Evolutionary conservation across 1,140 invertebrate species (phyloP).

Genomic region (Sycobia sp.): DNA sequence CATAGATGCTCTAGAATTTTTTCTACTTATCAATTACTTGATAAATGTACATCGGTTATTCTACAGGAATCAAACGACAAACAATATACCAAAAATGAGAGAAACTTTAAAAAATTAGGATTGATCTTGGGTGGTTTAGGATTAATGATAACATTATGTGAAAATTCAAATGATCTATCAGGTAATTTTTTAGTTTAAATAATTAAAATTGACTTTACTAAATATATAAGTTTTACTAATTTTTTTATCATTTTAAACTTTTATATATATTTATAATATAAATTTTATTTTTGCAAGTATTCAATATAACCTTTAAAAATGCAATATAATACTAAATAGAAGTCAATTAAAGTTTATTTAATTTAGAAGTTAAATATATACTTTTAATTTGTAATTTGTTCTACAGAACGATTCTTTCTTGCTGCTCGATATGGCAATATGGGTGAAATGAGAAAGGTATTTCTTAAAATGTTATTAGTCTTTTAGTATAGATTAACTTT

Average conservation of each 20-base stretch:
- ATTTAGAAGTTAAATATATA: no score
- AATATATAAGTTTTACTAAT: constrained; percentile 12
- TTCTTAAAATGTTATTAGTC: background rate
- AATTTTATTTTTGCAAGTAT: background rate
- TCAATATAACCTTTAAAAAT: background rate
- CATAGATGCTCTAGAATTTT: constrained; percentile 15
- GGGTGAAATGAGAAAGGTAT: constrained; percentile 66
- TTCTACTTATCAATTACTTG: constrained; percentile 30
- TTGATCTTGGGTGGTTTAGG: constrained; percentile 42
- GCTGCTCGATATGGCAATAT: constrained; percentile 69
- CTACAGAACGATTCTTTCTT: constrained; percentile 68
- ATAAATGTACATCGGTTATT: background rate
- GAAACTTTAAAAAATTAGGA: constrained; percentile 28
- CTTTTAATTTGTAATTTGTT: constrained; percentile 51
- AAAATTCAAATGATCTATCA: constrained; percentile 37
- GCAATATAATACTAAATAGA: background rate
- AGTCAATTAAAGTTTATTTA: background rate
- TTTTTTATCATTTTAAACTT: background rate
- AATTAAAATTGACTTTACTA: background rate
- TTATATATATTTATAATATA: background rate
- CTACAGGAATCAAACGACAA: background rate
- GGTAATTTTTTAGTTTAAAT: constrained; percentile 37
- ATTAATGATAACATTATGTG: constrained; percentile 39
- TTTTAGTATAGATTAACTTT: constrained; percentile 1
- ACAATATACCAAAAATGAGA: background rate